These are phyloP conservation scores for Perca schrenkii DNA, from an alignment of 2,113 vertebrate species.

Conservation along the genomic window DNA sequence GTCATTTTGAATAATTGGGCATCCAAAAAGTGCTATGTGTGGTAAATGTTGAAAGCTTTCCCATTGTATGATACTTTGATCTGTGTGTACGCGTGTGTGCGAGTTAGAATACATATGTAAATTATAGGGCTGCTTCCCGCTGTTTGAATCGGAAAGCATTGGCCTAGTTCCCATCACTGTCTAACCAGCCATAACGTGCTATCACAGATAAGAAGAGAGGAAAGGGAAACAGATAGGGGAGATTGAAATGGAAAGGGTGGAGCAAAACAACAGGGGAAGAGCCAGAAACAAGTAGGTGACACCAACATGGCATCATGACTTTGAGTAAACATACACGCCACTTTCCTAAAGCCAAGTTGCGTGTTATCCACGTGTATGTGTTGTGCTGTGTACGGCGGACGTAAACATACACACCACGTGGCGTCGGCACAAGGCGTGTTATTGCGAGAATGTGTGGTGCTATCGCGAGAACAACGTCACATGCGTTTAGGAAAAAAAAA, in stretches of 20 bases:
- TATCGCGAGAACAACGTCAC: too few species aligned
- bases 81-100: neutral
- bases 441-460: too few species aligned
- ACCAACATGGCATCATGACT: too few species aligned
- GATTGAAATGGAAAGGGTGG: neutral
- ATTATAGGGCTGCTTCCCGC: neutral
- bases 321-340: too few species aligned
- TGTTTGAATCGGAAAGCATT: conserved; percentile 23
- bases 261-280: neutral
- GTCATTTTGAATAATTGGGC: neutral
- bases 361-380: too few species aligned
- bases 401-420: too few species aligned
- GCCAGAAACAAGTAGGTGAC: neutral
- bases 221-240: neutral
- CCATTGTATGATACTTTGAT: conserved; percentile 1
- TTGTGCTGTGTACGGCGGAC: too few species aligned
- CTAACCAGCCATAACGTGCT: conserved; percentile 26
- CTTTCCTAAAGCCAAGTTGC: too few species aligned
- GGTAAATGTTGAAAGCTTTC: neutral
- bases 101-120: neutral
- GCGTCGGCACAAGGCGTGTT: too few species aligned
- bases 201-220: conserved; percentile 22
- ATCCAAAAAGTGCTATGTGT: neutral
- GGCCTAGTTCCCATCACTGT: conserved; percentile 53
- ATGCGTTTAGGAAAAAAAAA: too few species aligned